phyloP scores from a whole-genome alignment of 2,797 vertebrate genomes.

The Brachyrhaphis roseni region DNA sequence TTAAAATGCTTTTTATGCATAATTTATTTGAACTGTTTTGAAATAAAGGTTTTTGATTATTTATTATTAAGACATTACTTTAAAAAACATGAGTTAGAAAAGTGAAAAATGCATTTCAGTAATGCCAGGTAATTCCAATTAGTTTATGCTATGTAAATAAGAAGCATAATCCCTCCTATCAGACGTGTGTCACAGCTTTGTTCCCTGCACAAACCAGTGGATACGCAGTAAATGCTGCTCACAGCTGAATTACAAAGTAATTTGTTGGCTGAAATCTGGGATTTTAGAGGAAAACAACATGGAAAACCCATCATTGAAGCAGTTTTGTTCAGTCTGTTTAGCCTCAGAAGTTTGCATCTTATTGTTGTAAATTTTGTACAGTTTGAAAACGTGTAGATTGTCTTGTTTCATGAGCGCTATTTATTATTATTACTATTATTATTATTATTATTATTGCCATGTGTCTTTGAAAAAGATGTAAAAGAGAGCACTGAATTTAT shows the following conservation, averaged over 20 bases:
- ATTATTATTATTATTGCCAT: constrained; percentile 80
- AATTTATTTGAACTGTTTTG: not conserved
- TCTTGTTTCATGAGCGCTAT: constrained; percentile 89
- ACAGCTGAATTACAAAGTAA: constrained; percentile 9
- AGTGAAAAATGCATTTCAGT: not conserved
- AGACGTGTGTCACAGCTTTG: not conserved
- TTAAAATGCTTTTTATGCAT: constrained; percentile 3
- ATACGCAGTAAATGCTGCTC: constrained; percentile 8
- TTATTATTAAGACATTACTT: not conserved
- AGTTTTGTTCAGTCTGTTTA: constrained; percentile 69
- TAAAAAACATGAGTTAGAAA: not conserved
- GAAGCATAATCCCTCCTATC: not conserved
- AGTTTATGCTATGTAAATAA: not conserved
- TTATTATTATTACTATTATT: constrained; percentile 77
- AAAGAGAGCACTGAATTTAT: constrained; percentile 86
- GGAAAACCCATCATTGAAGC: constrained; percentile 33
- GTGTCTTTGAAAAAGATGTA: constrained; percentile 87
- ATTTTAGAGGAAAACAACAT: constrained; percentile 15
- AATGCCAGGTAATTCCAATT: not conserved
- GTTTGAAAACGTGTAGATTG: constrained; percentile 86
- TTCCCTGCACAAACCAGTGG: not conserved
- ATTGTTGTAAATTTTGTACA: constrained; percentile 96
- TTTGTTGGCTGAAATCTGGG: constrained; percentile 29
- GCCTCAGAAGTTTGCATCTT: constrained; percentile 78
- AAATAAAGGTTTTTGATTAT: not conserved